Evolutionary conservation across 2,113 vertebrate genomes (phyloP), one percentile per base, ranked within the genome.

Genomic region (Monopterus albus): DNA sequence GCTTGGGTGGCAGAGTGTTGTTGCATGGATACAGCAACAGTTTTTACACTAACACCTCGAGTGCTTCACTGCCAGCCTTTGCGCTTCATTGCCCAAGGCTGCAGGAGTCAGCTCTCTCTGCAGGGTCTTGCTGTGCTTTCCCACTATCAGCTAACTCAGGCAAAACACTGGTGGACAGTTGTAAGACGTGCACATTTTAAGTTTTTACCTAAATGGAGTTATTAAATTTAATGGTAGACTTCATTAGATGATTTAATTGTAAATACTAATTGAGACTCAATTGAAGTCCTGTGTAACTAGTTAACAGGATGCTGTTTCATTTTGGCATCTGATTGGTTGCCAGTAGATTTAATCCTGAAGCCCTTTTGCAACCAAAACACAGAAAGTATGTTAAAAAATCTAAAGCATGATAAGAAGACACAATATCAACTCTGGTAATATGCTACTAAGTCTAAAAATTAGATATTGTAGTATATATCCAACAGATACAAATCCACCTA

Each of bases 11-110:
- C 53, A 6, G 53, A 57, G 63, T 51, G 49, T 64, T 65, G 51
- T 1, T 49, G 70, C 36, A 1, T 5, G 79, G 62, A 68, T 38
- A 35, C 28, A 46, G 42, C 62, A 68, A 53, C 23, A 29, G 49
- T 70, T 82, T 58, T 72, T 56, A 75, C 56, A 57, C 63, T 21
- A 65, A 73, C 63, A 65, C 60, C 68, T 61, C 1, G 1, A 60
- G 52, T 72, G 83, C 45, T 70, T 68, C 6, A 67, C 73, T 81
- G 82, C 69, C 81, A 74, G 84, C 66, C 56, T 72, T 75, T 59
- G 18, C 47, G 47, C 57, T 73, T 68, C 75, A 74, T 50, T 79
- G 84, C 71, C 61, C 58, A 17, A 45, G 58, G 72, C 78, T 76
- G 70, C 70, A 67, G 53, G 66, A 82, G 47, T 80, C 65, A 21